Conservation (phyloP, 2,113 vertebrate species). For the Coryphaenoides rupestris region DNA sequence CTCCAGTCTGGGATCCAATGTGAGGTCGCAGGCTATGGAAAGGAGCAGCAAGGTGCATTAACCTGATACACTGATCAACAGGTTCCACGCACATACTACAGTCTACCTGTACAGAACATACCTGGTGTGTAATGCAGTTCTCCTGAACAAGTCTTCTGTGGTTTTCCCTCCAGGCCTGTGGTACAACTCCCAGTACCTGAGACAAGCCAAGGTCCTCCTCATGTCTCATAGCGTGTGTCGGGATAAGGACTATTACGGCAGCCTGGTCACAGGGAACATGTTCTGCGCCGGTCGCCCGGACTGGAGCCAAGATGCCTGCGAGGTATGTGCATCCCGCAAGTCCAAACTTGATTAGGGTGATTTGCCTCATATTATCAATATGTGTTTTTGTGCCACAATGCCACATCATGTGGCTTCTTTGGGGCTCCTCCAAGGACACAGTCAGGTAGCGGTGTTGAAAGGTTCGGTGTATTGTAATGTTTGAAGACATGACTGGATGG, state of each 20-base stretch:
- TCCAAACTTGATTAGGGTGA: not conserved
- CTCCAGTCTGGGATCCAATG: constrained; percentile 63
- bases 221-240: constrained; percentile 73
- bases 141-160: not conserved
- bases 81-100: no score
- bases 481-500: no score
- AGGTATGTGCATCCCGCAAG: constrained; percentile 73
- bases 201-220: constrained; percentile 75
- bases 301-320: constrained; percentile 84
- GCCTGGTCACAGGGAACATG: constrained; percentile 81
- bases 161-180: constrained; percentile 42
- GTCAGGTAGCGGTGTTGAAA: no score
- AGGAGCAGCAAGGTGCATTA: constrained; percentile 74
- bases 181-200: constrained; percentile 75
- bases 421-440: no score
- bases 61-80: no score
- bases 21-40: constrained; percentile 87
- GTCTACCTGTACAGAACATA: no score
- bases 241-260: constrained; percentile 68
- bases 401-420: no score
- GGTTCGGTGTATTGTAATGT: no score
- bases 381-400: no score
- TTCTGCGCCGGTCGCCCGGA: constrained; percentile 80
- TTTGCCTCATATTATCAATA: no score
- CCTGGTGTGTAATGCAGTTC: not conserved